These are phyloP conservation scores for Notodonta dromedarius DNA, from an alignment of 2,888 invertebrate genomes.

Conservation along the genomic window DNA sequence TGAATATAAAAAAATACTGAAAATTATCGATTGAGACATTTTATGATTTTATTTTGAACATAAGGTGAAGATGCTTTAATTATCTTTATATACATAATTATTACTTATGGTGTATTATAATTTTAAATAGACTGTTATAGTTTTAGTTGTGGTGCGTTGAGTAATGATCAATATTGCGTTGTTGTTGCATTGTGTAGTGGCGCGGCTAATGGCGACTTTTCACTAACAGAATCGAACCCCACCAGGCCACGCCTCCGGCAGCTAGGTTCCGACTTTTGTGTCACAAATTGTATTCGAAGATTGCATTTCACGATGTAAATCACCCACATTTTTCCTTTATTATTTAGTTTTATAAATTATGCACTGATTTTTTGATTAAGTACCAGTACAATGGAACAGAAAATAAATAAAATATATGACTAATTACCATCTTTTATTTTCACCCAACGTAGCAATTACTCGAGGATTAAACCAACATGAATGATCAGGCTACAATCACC, in stretches of 20 bases:
- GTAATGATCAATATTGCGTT: conserved; percentile 56
- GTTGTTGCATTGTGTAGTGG: conserved; percentile 47
- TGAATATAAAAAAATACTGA: conserved; percentile 71
- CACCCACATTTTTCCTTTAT: conserved; percentile 59
- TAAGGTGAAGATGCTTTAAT: conserved; percentile 84
- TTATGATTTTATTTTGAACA: conserved; percentile 80
- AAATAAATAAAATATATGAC: conserved; percentile 63
- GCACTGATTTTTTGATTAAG: conserved; percentile 75
- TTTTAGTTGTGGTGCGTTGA: conserved; percentile 74
- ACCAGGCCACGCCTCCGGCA: conserved; percentile 36
- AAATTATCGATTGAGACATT: conserved; percentile 67
- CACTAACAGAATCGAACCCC: conserved; percentile 14
- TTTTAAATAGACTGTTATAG: conserved; percentile 84
- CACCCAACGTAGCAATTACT: neutral
- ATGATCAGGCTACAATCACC: neutral
- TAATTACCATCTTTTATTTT: conserved; percentile 40
- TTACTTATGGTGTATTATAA: conserved; percentile 81
- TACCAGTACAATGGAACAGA: conserved; percentile 65
- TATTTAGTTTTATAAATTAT: conserved; percentile 66
- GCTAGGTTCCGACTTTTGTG: conserved; percentile 45
- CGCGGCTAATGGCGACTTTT: conserved; percentile 23
- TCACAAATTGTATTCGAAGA: conserved; percentile 61
- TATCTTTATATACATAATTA: conserved; percentile 78
- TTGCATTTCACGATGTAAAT: conserved; percentile 58
- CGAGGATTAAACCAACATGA: neutral